Evolutionary conservation across 2,113 vertebrate species (phyloP), one percentile per base, ranked within the genome.

Genomic region (Hymenochirus boettgeri): DNA sequence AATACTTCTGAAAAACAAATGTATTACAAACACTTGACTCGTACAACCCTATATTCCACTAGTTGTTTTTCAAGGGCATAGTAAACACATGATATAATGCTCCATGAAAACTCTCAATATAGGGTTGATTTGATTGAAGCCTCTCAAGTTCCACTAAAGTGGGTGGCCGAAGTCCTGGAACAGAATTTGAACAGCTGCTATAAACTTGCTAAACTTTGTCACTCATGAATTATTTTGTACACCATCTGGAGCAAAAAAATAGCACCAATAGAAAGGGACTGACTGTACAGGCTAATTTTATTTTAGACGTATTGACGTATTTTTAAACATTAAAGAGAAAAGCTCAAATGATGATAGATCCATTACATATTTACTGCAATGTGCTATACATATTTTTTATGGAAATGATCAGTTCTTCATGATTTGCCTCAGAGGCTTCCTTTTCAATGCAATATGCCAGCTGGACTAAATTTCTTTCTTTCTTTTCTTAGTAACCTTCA

Each of bases 191-290:
- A 85, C 90, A 93, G 88, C 89, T 94, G 89, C 80, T 83, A 19
- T 78, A 79, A 88, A 89, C 85, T 81, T 85, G 81, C 78, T 91
- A 90, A 90, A 90, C 83, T 89, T 85, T 81, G 87, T 91, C 84
- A 87, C 89, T 89, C 92, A 86, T 92, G 80, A 92, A 93, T 93
- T 90, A 89, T 91, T 92, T 91, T 93, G 81, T 73, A 61, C 78
- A 82, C 90, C 88, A 90, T 93, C 90, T 95, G 92, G 91, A 91
- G 80, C 80, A 79, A 81, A 82, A 74, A 62, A 9, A n/a, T n/a
- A n/a, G n/a, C n/a, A n/a, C n/a, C n/a, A n/a, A n/a, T n/a, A n/a
- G n/a, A n/a, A n/a, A n/a, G n/a, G n/a, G n/a, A n/a, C n/a, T n/a
- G n/a, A n/a, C n/a, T n/a, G n/a, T n/a, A n/a, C n/a, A n/a, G n/a